phyloP scores from a whole-genome alignment of 37 sponge, comb jelly and placozoan species.

The Theonella swinhoei region DNA sequence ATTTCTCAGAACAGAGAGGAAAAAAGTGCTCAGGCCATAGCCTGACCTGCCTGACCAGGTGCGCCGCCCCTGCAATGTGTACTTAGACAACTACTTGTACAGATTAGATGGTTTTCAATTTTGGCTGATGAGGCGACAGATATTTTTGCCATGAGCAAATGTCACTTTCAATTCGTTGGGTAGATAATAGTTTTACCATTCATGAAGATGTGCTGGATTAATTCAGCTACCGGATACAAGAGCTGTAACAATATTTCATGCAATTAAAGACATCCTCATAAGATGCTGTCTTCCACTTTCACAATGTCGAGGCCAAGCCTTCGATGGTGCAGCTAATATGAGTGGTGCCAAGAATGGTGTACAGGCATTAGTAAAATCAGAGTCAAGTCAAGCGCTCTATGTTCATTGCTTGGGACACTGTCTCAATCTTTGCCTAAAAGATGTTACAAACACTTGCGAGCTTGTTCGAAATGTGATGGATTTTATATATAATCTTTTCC shows the following conservation, averaged over 20 bases:
- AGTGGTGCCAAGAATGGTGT: constrained; percentile 42
- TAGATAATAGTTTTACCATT: constrained; percentile 36
- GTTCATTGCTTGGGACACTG: constrained; percentile 65
- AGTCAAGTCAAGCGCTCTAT: not conserved
- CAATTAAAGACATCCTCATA: constrained; percentile 53
- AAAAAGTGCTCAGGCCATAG: too few species aligned
- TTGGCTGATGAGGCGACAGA: constrained; percentile 70
- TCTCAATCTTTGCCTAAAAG: constrained; percentile 57
- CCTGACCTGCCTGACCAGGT: too few species aligned
- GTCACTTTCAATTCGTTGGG: constrained; percentile 58
- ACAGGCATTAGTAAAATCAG: constrained; percentile 7
- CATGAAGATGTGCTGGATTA: constrained; percentile 63
- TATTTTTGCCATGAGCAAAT: constrained; percentile 57
- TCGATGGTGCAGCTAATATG: constrained; percentile 64
- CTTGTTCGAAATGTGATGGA: constrained; percentile 35
- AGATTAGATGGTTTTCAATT: constrained; percentile 36
- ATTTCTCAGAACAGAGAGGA: too few species aligned
- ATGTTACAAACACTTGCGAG: constrained; percentile 28
- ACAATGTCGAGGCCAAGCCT: constrained; percentile 61
- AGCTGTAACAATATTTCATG: constrained; percentile 50
- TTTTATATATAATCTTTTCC: constrained; percentile 40
- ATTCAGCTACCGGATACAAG: constrained; percentile 65
- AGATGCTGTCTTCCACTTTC: constrained; percentile 61
- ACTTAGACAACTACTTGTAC: too few species aligned
- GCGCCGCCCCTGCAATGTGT: too few species aligned